Conservation (phyloP, 1,140 invertebrate genomes). For the Doryteuthis pealeii region DNA sequence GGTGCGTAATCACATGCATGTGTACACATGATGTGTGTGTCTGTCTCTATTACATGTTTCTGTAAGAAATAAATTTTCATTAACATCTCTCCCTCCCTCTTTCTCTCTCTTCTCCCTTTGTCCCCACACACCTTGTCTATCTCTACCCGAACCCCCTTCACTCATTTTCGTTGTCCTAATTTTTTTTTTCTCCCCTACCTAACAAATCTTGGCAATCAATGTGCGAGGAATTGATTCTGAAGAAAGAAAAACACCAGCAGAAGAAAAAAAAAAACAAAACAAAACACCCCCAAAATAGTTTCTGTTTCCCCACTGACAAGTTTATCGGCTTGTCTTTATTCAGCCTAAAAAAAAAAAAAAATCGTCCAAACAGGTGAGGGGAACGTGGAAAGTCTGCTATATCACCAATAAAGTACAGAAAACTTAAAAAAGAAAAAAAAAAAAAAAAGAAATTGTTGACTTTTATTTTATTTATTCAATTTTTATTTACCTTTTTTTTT, state of each 20-base stretch:
- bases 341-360: background rate
- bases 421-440: background rate
- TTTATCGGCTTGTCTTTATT: background rate
- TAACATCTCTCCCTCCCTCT: background rate
- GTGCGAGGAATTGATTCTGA: background rate
- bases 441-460: too few relatives aligned
- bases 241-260: too few relatives aligned
- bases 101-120: background rate
- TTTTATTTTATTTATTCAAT: too few relatives aligned
- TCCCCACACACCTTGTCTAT: background rate
- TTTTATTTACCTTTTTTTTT: too few relatives aligned
- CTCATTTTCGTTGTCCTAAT: background rate
- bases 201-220: background rate
- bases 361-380: background rate
- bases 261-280: too few relatives aligned
- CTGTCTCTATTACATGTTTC: too few relatives aligned
- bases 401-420: slow-evolving; percentile 13
- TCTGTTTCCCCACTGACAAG: slow-evolving; percentile 1
- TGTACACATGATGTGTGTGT: too few relatives aligned
- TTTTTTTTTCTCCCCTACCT: background rate
- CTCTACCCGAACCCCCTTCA: background rate
- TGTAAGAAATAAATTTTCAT: too few relatives aligned
- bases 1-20: too few relatives aligned
- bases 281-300: too few relatives aligned
- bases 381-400: slow-evolving; percentile 8